Evolutionary conservation across 2,113 vertebrate genomes (phyloP), one percentile per base, ranked within the genome.

Genomic region (Osmerus mordax): DNA sequence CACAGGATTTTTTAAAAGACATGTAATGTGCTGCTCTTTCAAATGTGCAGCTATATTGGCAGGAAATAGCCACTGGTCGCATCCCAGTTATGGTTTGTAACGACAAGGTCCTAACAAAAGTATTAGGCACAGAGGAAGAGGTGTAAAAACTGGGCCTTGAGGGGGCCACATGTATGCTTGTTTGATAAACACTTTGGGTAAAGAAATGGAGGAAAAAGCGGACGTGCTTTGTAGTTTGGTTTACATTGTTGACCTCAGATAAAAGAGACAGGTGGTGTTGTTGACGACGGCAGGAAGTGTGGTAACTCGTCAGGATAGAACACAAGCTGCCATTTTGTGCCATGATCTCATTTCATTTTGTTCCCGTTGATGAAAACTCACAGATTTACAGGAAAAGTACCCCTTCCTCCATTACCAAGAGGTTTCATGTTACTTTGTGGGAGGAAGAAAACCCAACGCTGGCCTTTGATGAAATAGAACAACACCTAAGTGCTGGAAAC

Each of bases 191-290:
- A 84, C 77, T 87, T 74, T 83, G 56, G 80, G 83, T 73, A 67
- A 36, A 76, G 83, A 83, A 78, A 84, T 84, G 82, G 78, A 66
- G 1, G 63, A 80, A 83, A 29, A 83, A 82, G 73, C 81, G 80
- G 85, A 89, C 80, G 58, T 59, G 68, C 83, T 78, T 89, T 89
- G 88, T 89, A 85, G 87, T 85, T 76, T 76, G 16, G 75, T 78
- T 80, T 78, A 82, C 72, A 88, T 88, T 88, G 87, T 88, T 87
- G 80, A 77, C 64, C 52, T 59, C 56, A 83, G 84, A 91, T 90
- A 86, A 89, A 90, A 89, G 89, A 76, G 82, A 72, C 84, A 85
- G 82, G 80, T 86, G 79, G 69, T 82, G 80, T 87, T 87, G 86
- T 85, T 88, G 86, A 84, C 21, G 25, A 62, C 32, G 72, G 79